Evolutionary conservation across 2,888 invertebrate species (phyloP).

Genomic region (Euplexia lucipara): DNA sequence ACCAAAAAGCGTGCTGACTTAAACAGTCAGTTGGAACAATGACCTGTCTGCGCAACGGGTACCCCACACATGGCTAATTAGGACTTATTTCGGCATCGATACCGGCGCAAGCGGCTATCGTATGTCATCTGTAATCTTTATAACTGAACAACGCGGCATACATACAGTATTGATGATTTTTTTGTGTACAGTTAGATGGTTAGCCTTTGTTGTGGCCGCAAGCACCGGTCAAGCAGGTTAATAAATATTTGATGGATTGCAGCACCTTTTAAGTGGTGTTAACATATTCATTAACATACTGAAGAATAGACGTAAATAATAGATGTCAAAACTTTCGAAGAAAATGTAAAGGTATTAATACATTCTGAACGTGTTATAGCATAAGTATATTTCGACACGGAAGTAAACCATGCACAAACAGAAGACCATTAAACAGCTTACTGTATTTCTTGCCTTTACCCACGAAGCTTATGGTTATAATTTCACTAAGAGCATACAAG

Average conservation of each 20-base stretch:
- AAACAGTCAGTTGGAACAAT: constrained; percentile 73
- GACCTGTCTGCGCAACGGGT: constrained; percentile 74
- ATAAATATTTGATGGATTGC: constrained; percentile 51
- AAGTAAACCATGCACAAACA: constrained; percentile 4
- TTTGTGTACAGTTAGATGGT: constrained; percentile 51
- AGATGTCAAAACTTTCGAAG: constrained; percentile 23
- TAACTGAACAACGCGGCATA: constrained; percentile 44
- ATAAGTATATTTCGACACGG: constrained; percentile 9
- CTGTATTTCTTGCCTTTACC: neutral
- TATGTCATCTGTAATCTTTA: constrained; percentile 49
- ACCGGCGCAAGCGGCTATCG: constrained; percentile 48
- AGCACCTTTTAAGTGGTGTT: constrained; percentile 46
- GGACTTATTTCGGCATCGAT: constrained; percentile 60
- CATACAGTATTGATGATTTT: constrained; percentile 47
- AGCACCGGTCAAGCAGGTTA: constrained; percentile 39
- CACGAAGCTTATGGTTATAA: neutral
- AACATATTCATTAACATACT: constrained; percentile 42
- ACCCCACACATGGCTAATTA: constrained; percentile 62
- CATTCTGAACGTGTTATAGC: constrained; percentile 13
- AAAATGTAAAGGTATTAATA: constrained; percentile 7
- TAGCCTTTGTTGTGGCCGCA: constrained; percentile 46
- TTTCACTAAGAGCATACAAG: constrained; percentile 26
- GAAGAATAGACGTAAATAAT: constrained; percentile 30
- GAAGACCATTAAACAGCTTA: neutral
- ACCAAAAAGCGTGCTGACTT: constrained; percentile 71